A percentile compares a stretch with the other conserved stretches of the same genome.
These are phyloP conservation scores for Dreissena polymorpha DNA, from an alignment of 1,140 invertebrate genomes.

Conservation along the genomic window DNA sequence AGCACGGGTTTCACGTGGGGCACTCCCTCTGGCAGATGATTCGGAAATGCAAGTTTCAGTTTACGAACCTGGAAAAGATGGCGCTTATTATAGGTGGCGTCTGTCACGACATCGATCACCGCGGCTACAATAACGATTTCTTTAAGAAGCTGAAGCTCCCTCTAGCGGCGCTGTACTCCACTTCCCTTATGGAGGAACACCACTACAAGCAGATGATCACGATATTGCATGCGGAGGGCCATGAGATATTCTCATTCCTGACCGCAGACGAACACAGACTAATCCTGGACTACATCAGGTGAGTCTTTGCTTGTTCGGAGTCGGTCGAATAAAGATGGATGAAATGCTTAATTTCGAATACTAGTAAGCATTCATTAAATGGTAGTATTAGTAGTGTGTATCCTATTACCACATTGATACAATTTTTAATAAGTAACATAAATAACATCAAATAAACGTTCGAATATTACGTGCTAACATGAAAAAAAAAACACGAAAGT, in stretches of 20 bases:
- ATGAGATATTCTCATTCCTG: constrained; percentile 69
- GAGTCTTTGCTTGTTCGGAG: neutral
- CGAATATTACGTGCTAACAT: no score
- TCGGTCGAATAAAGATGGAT: neutral
- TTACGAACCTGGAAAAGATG: constrained; percentile 62
- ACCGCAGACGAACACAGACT: constrained; percentile 62
- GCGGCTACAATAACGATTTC: constrained; percentile 71
- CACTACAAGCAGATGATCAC: constrained; percentile 73
- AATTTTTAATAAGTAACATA: no score
- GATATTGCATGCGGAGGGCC: constrained; percentile 67
- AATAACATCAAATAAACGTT: no score
- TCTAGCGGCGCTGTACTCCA: constrained; percentile 69
- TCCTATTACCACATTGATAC: no score
- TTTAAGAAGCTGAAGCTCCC: constrained; percentile 67
- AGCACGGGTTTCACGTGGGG: constrained; percentile 72
- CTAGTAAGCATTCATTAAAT: neutral
- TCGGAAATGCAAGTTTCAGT: constrained; percentile 32
- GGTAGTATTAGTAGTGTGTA: neutral
- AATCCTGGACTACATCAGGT: constrained; percentile 65
- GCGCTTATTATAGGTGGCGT: constrained; percentile 65
- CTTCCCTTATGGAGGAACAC: constrained; percentile 74
- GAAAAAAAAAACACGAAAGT: no score
- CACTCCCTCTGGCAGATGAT: constrained; percentile 70
- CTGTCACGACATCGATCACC: constrained; percentile 72
- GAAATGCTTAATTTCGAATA: neutral